These are phyloP conservation scores for Campaea margaritaria DNA, from an alignment of 2,888 invertebrate species.

Conservation along the genomic window DNA sequence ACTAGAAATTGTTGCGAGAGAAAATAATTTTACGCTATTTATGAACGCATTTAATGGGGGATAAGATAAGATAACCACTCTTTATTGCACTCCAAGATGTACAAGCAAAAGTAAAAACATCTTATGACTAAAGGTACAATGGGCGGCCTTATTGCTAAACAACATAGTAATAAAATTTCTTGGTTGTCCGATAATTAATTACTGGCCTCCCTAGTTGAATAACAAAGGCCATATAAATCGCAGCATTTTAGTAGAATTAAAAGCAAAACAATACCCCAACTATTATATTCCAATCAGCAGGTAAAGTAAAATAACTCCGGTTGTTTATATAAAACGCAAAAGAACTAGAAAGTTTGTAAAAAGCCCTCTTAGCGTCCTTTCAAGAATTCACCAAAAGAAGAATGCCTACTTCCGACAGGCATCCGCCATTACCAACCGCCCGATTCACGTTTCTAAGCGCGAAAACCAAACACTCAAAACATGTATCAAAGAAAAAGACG, in stretches of 20 bases:
- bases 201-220: neutral
- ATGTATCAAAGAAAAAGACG: conserved; percentile 35
- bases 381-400: conserved; percentile 12
- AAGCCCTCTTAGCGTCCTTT: conserved; percentile 13
- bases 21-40: too few relatives aligned
- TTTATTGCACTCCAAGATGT: too few relatives aligned
- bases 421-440: conserved; percentile 24
- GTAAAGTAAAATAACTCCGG: conserved; percentile 11
- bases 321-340: conserved; percentile 19
- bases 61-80: too few relatives aligned
- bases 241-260: neutral
- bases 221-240: neutral
- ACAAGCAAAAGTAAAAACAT: too few relatives aligned
- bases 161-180: neutral
- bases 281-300: conserved; percentile 1
- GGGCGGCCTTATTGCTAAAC: too few relatives aligned
- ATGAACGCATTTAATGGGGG: too few relatives aligned
- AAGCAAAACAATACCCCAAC: conserved; percentile 12
- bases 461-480: conserved; percentile 33
- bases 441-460: conserved; percentile 29
- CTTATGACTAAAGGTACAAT: too few relatives aligned
- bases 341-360: conserved; percentile 26
- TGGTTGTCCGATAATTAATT: neutral
- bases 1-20: too few relatives aligned
- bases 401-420: neutral